A percentile compares a stretch with the other conserved stretches of the same genome.
Conservation (phyloP, 2,797 vertebrate genomes). For the Paramormyrops hopkinsi region DNA sequence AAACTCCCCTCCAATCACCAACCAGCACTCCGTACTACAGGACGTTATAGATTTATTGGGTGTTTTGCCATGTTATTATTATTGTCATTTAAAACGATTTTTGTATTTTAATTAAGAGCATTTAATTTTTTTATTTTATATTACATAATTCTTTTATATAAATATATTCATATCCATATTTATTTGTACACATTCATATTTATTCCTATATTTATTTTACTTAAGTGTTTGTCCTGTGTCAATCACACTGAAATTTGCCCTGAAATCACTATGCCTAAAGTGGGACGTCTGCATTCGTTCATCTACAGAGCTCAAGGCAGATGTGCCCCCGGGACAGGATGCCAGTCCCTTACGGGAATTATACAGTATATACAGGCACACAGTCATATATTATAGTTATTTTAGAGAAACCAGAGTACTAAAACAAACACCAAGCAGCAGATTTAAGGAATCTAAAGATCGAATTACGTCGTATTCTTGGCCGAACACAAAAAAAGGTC, state of each 20-base stretch:
- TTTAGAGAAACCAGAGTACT: background rate
- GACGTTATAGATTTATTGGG: background rate
- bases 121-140: background rate
- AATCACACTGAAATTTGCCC: background rate
- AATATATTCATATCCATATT: background rate
- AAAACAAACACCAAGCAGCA: background rate
- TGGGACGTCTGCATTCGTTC: background rate
- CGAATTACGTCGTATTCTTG: background rate
- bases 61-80: background rate
- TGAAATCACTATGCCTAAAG: background rate
- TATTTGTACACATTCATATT: background rate
- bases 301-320: background rate
- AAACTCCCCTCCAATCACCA: conserved; percentile 17
- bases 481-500: background rate
- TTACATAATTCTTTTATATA: background rate
- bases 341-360: background rate
- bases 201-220: background rate
- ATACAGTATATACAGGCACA: background rate
- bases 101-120: background rate
- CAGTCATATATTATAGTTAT: background rate
- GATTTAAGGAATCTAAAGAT: background rate
- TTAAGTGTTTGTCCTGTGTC: background rate
- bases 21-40: background rate
- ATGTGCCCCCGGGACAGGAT: background rate
- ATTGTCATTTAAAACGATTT: background rate